Evolutionary conservation across 2,113 vertebrate genomes (phyloP).

Genomic region (Eudyptes chrysolophus): DNA sequence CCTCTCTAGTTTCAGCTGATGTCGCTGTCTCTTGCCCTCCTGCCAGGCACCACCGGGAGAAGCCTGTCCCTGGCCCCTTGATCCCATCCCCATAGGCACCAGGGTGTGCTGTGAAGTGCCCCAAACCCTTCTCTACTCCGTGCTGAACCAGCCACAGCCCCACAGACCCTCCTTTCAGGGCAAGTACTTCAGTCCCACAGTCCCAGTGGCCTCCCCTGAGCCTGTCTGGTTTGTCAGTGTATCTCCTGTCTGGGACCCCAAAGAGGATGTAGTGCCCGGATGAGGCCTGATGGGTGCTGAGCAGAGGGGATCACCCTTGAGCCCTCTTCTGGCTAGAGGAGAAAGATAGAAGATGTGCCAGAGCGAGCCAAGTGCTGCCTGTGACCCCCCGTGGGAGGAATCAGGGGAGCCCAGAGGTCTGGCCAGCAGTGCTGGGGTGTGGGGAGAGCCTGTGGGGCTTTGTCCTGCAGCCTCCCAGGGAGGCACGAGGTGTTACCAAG

Average conservation of each 20-base stretch:
- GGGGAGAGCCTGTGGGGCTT: too few relatives aligned
- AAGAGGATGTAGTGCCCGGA: accelerated
- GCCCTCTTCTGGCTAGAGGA: not conserved
- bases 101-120: not conserved
- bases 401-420: not conserved
- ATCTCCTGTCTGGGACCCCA: not conserved
- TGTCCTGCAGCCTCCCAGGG: not conserved
- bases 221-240: not conserved
- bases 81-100: not conserved
- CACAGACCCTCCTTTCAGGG: not conserved
- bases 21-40: not conserved
- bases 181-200: not conserved
- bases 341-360: not conserved
- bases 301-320: not conserved
- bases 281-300: not conserved
- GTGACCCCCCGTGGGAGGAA: not conserved
- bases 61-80: not conserved
- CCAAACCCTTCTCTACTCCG: not conserved
- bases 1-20: not conserved
- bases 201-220: not conserved
- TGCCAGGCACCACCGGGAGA: not conserved
- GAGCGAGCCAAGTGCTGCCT: not conserved
- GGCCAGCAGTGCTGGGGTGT: not conserved
- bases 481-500: accelerated
- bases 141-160: too few relatives aligned